These are phyloP conservation scores for Mungos mungo DNA, from an alignment of 2,113 vertebrate species.

Conservation along the genomic window DNA sequence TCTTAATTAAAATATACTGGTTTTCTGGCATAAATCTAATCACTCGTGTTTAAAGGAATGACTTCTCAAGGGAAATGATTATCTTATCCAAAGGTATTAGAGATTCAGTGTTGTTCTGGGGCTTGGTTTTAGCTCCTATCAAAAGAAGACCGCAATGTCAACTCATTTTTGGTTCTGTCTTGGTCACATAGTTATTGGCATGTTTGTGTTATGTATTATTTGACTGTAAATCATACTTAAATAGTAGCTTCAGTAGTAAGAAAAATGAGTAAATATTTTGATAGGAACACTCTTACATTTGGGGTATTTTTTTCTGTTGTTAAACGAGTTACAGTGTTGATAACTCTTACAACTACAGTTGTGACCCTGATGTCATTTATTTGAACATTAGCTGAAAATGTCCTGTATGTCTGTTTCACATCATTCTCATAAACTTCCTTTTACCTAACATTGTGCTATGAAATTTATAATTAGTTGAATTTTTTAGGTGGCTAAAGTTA, in stretches of 20 bases:
- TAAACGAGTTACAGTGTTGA: background rate
- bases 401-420: background rate
- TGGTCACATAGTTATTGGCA: background rate
- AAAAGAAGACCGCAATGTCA: background rate
- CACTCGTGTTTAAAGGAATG: background rate
- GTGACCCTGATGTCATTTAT: background rate
- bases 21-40: background rate
- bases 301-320: background rate
- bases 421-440: background rate
- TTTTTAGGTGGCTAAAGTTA: background rate
- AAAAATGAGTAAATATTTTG: background rate
- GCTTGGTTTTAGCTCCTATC: background rate
- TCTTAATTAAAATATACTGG: conserved; percentile 1
- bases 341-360: background rate
- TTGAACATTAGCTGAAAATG: background rate
- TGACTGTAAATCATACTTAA: background rate
- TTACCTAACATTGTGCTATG: background rate
- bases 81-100: background rate
- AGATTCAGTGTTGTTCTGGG: background rate
- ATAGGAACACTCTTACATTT: background rate
- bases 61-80: background rate
- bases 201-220: background rate
- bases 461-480: background rate
- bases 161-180: background rate
- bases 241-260: background rate